Base-by-base conservation (phyloP, 2,888 invertebrate species). In the Apomyelois bistriatella region DNA sequence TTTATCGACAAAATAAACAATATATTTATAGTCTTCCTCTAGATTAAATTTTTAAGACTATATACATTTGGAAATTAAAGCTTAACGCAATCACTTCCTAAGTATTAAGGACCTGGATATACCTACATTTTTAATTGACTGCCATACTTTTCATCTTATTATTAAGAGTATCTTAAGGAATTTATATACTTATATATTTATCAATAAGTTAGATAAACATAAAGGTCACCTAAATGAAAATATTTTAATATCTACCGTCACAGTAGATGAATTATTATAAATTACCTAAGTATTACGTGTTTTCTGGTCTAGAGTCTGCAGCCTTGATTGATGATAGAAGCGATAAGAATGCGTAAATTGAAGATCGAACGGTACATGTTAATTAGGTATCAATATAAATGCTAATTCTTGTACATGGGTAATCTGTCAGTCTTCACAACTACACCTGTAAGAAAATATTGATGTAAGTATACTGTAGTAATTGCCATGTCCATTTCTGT, bases 311-410 rank as follows among this genome's bases (percentile, higher is more conserved):
- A 22, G n/a, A n/a, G 30, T 30, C 38, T 38, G 28, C 38, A 40
- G 40, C 8, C 15, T 49, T 50, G 49, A 50, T 50, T 30, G 48
- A 50, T 50, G 49, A 50, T 38, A 38, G 49, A 38, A 49, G 38
- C 30, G 49, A 30, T 49, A 49, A 17, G 28, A 37, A 49, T 49
- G 28, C 17, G 16, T 32, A 50, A 48, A 40, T 50, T 50, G 49
- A 32, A 30, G 49, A 50, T 32, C 7, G 30, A 32, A 40, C 49
- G 32, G 49, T 50, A 50, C 30, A 41, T 38, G 22, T 40, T 49
- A 49, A 41, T 50, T 40, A 50, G 40, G 28, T 50, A 41, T 50
- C 49, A 40, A 50, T 50, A 40, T 50, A 50, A 41, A 41, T 50
- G 49, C 49, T 30, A 50, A 50, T 50, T 50, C 40, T 40, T 40